A percentile compares a stretch with the other conserved stretches of the same genome.
These are phyloP conservation scores for Trichosurus vulpecula DNA, from an alignment of 2,797 vertebrate genomes.

Conservation along the genomic window DNA sequence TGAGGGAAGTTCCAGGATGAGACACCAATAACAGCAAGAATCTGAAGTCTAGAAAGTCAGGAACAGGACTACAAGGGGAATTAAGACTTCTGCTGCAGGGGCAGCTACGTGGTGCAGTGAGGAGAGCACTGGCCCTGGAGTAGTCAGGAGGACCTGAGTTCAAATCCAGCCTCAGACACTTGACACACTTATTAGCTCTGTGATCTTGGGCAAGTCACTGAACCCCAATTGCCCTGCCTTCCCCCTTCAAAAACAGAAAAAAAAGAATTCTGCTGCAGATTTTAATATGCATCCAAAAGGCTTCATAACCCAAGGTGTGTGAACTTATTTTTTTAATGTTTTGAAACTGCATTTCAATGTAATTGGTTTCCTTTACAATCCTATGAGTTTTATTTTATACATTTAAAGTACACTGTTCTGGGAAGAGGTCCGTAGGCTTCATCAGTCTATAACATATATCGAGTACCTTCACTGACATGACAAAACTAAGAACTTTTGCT, in stretches of 20 bases:
- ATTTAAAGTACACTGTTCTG: background rate
- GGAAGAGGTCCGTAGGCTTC: background rate
- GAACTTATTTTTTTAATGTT: background rate
- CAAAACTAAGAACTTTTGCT: background rate
- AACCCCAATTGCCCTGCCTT: too few relatives aligned
- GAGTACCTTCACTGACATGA: background rate
- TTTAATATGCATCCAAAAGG: background rate
- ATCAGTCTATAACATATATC: background rate
- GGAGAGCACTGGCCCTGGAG: too few relatives aligned
- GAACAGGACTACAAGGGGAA: background rate
- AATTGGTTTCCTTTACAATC: background rate
- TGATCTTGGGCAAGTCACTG: too few relatives aligned
- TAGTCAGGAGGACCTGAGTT: too few relatives aligned
- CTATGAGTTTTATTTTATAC: background rate
- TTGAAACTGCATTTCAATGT: background rate
- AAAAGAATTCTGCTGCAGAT: background rate
- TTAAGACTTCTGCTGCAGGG: background rate
- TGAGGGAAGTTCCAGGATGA: too few relatives aligned
- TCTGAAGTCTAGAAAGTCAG: background rate
- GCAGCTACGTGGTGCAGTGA: too few relatives aligned
- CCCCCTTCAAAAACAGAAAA: too few relatives aligned
- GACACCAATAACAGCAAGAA: background rate
- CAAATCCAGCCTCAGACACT: too few relatives aligned
- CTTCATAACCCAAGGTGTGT: background rate
- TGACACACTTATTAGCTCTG: too few relatives aligned